phyloP scores from a whole-genome alignment of 2,888 invertebrate species.

The Nemotelus nigrinus region DNA sequence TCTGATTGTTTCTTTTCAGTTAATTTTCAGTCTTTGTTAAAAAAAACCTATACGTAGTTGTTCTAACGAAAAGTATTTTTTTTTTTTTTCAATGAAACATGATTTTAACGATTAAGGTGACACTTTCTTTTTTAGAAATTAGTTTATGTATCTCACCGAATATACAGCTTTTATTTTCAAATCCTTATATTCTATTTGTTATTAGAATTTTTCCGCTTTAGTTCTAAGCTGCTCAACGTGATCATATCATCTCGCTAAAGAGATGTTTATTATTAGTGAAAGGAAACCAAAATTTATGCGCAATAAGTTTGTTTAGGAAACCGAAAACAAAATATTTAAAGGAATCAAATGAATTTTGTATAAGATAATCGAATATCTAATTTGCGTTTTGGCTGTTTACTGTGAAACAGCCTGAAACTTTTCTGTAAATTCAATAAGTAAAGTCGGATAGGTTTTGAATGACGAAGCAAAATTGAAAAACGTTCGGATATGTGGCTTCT shows the following conservation, averaged over 20 bases:
- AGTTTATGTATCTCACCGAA: slow-evolving; percentile 34
- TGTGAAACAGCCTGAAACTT: no score
- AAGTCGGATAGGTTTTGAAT: neutral
- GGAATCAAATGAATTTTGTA: neutral
- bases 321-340: neutral
- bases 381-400: no score
- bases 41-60: neutral
- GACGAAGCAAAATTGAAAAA: neutral
- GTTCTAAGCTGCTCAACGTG: slow-evolving; percentile 24
- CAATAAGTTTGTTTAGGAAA: slow-evolving; percentile 18
- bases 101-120: no score
- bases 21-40: neutral
- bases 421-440: neutral
- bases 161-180: neutral
- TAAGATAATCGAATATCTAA: neutral
- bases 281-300: slow-evolving; percentile 32
- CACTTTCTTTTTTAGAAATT: neutral
- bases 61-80: neutral
- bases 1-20: neutral
- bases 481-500: neutral
- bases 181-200: neutral
- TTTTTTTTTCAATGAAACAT: neutral
- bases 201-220: slow-evolving; percentile 8
- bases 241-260: slow-evolving; percentile 14
- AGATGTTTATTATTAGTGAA: slow-evolving; percentile 24